Evolutionary conservation across 2,113 vertebrate species (phyloP).

Genomic region (Haplotaxodon microlepis): DNA sequence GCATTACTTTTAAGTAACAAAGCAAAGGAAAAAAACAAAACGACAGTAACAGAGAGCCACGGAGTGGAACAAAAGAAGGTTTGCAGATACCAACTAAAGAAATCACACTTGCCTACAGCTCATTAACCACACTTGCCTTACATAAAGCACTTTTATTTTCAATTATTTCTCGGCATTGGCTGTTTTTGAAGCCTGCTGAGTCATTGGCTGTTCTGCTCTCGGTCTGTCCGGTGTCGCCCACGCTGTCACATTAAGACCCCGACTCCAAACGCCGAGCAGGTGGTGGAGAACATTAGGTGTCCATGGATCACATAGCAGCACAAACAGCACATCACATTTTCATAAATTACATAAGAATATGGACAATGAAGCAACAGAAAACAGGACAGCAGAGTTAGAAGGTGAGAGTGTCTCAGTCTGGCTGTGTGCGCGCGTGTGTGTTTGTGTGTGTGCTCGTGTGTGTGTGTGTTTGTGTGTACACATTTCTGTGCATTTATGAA

Average conservation of each 20-base stretch:
- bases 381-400: neutral
- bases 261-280: constrained; percentile 39
- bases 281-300: constrained; percentile 45
- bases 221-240: constrained; percentile 39
- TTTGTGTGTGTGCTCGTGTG: neutral
- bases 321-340: constrained; percentile 30
- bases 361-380: constrained; percentile 17
- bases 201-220: constrained; percentile 42
- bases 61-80: constrained; percentile 5
- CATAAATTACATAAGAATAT: constrained; percentile 34
- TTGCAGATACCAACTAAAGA: neutral
- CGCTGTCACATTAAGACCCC: constrained; percentile 34
- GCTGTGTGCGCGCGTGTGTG: neutral
- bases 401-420: neutral
- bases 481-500: neutral
- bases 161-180: constrained; percentile 10
- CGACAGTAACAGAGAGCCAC: neutral
- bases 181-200: constrained; percentile 36
- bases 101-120: neutral
- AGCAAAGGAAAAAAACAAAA: neutral
- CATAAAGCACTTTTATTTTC: constrained; percentile 16
- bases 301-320: constrained; percentile 22
- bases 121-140: constrained; percentile 5
- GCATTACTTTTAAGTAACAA: neutral
- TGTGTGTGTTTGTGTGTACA: neutral